Evolutionary conservation across 2,888 invertebrate species (phyloP).

Genomic region (Drosophila infuscata): DNA sequence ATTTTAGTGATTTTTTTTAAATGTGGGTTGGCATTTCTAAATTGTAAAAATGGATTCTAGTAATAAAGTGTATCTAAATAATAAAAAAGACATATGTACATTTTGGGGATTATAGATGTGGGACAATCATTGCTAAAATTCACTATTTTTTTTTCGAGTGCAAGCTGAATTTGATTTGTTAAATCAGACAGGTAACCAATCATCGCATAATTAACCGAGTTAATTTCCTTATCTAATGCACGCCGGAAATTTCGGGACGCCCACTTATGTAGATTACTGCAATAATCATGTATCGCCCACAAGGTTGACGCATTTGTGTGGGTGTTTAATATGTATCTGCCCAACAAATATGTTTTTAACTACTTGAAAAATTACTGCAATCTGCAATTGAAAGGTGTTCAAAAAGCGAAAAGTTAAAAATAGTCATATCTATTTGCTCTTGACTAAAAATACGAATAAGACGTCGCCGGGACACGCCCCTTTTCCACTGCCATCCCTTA

Average conservation of each 20-base stretch:
- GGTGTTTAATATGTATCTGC: not conserved
- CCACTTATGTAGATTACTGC: slow-evolving; percentile 11
- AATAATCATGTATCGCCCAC: not conserved
- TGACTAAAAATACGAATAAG: slow-evolving; percentile 37
- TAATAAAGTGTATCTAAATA: not conserved
- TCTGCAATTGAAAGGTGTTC: slow-evolving; percentile 15
- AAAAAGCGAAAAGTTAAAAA: slow-evolving; percentile 26
- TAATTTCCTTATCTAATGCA: slow-evolving; percentile 49
- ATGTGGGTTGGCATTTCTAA: no score
- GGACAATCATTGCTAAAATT: no score
- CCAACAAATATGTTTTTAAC: not conserved
- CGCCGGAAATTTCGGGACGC: slow-evolving; percentile 21
- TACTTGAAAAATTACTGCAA: slow-evolving; percentile 6
- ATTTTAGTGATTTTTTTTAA: no score
- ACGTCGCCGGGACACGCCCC: not conserved
- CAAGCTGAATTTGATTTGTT: not conserved
- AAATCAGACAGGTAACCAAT: slow-evolving; percentile 16
- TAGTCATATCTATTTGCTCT: slow-evolving; percentile 25
- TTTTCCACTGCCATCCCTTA: not conserved
- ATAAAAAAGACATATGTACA: not conserved
- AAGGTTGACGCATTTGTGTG: slow-evolving; percentile 34
- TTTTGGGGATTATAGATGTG: no score
- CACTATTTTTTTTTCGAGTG: not conserved
- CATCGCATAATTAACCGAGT: slow-evolving; percentile 37
- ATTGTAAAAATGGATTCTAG: not conserved